Evolutionary conservation across 2,888 invertebrate species (phyloP), one percentile per base, ranked within the genome.

Genomic region (Pyralis farinalis): DNA sequence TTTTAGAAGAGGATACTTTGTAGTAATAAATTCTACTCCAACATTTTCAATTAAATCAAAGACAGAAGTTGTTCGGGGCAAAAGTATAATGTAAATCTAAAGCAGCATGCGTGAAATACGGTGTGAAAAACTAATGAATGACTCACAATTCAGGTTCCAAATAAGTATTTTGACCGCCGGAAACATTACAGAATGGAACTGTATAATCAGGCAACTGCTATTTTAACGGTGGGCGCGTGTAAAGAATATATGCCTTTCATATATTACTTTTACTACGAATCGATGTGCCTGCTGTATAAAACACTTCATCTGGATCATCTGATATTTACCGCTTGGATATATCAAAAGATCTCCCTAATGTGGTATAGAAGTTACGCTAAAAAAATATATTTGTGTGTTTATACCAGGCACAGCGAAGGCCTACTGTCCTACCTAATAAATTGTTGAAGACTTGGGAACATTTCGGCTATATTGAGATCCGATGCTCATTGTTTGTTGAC

Each of bases 261-360:
- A 21, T 16, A 16, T 16, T 16, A 4, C n/a, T n/a, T n/a, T n/a
- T 3, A 16, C 4, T 4, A 16, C 3, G 4, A 16, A 16, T 16
- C 3, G n/a, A 31, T 12, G 29, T 7, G 16, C 29, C n/a, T 35
- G 31, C 25, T 40, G 46, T 43, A 47, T 42, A 47, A 42, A 39
- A 43, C 41, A 40, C 44, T 44, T 45, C n/a, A n/a, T n/a, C n/a
- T n/a, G n/a, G n/a, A n/a, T n/a, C n/a, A 50, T 38, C 46, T 43
- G 44, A 34, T 40, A 44, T 49, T 49, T 16, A 16, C 46, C 51
- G 44, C 40, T 49, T 44, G 41, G 37, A 49, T 47, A 46, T 50
- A 53, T 53, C 56, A 49, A 52, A 54, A 54, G 60, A 54, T 60
- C 49, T 50, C 41, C 30, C 34, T 43, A 43, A 44, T 52, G 51